phyloP scores from a whole-genome alignment of 1,140 invertebrate genomes.

The Metopolophium dirhodum region DNA sequence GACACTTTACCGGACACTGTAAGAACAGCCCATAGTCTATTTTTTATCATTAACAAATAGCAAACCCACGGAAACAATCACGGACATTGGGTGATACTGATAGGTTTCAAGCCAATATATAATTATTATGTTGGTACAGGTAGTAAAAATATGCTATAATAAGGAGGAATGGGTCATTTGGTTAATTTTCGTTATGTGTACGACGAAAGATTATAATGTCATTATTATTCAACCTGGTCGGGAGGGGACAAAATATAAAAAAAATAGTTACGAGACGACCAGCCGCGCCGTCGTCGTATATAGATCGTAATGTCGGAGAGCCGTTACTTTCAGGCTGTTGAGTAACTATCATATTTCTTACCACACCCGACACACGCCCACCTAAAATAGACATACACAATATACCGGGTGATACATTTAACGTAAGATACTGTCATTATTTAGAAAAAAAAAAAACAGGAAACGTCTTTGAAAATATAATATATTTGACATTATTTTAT shows the following conservation, averaged over 20 bases:
- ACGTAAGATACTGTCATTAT: not conserved
- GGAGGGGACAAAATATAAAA: not conserved
- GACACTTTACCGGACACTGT: too few species aligned
- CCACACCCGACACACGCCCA: not conserved
- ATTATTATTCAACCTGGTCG: not conserved
- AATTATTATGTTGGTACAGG: not conserved
- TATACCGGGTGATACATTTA: not conserved
- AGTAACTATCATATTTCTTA: not conserved
- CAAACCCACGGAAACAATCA: too few species aligned
- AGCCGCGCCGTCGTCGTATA: not conserved
- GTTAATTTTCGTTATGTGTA: not conserved
- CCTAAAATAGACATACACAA: too few species aligned
- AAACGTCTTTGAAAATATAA: not conserved
- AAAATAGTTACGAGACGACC: not conserved
- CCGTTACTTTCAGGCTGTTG: slow-evolving; percentile 10
- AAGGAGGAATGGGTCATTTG: not conserved
- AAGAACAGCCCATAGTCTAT: too few species aligned
- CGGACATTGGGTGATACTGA: too few species aligned
- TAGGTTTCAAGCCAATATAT: not conserved
- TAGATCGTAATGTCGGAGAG: not conserved
- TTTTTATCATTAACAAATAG: too few species aligned
- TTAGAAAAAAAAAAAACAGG: not conserved
- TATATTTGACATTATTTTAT: not conserved
- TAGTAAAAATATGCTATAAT: not conserved
- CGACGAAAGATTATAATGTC: not conserved